Conservation (phyloP, 2,113 vertebrate genomes). For the Speoplatyrhinus poulsoni region DNA sequence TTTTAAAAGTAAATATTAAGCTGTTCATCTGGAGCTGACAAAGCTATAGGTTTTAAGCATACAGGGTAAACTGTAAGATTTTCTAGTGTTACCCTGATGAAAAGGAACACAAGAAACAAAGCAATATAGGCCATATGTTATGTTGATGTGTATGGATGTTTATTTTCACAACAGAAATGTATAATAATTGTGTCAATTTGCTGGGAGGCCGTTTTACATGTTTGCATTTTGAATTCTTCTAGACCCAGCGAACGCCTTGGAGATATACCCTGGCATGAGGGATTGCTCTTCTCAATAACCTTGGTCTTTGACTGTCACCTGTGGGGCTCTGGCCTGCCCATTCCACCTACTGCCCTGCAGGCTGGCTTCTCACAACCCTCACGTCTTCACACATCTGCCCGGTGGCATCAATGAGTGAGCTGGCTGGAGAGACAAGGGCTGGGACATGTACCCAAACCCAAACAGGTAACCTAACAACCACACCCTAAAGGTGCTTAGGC, state of each 20-base stretch:
- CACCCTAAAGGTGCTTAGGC: not conserved
- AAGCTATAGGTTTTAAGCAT: not conserved
- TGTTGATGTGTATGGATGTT: not conserved
- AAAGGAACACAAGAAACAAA: not conserved
- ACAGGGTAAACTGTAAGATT: slow-evolving; percentile 5
- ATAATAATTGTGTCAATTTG: not conserved
- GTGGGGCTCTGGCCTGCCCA: slow-evolving; percentile 26
- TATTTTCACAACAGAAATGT: slow-evolving; percentile 6
- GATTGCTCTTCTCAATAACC: slow-evolving; percentile 37
- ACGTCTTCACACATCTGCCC: slow-evolving; percentile 54
- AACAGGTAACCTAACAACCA: slow-evolving; percentile 65
- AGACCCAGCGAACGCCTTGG: slow-evolving; percentile 57
- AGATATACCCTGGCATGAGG: slow-evolving; percentile 48
- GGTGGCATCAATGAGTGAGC: slow-evolving; percentile 78
- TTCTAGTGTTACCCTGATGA: slow-evolving; percentile 22
- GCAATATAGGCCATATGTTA: slow-evolving; percentile 19
- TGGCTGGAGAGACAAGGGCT: slow-evolving; percentile 69
- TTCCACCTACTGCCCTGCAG: slow-evolving; percentile 32
- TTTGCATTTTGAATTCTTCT: slow-evolving; percentile 10
- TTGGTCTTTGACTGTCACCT: slow-evolving; percentile 32
- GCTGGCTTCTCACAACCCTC: slow-evolving; percentile 40
- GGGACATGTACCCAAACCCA: slow-evolving; percentile 79
- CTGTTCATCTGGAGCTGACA: no score
- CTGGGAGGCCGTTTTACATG: not conserved
- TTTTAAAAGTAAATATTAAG: no score